These are phyloP conservation scores for Mustela nigripes DNA, from an alignment of 2,113 vertebrate genomes.

Conservation along the genomic window DNA sequence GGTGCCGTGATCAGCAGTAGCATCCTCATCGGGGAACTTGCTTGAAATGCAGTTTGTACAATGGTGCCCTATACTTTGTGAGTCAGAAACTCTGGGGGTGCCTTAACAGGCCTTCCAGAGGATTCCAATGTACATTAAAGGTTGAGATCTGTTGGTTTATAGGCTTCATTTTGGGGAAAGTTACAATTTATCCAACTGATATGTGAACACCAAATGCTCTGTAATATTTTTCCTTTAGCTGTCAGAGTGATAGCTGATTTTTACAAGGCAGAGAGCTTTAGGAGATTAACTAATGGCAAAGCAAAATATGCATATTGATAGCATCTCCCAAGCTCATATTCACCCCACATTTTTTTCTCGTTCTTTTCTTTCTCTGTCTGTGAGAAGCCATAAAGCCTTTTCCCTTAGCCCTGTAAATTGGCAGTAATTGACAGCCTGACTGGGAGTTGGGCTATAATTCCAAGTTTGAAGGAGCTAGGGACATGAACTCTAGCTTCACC, in stretches of 20 bases:
- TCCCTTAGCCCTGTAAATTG: conserved; percentile 51
- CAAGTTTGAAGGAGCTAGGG: conserved; percentile 62
- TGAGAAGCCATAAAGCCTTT: conserved; percentile 21
- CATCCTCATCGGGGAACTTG: background rate
- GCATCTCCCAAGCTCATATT: background rate
- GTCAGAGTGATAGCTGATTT: background rate
- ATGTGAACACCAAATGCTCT: background rate
- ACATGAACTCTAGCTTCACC: conserved; percentile 51
- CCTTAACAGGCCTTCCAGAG: background rate
- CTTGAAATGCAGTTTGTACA: background rate
- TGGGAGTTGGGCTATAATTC: conserved; percentile 37
- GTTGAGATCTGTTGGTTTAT: background rate
- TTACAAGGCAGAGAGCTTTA: background rate
- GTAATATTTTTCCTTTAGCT: background rate
- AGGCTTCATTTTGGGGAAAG: background rate
- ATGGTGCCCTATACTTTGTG: background rate
- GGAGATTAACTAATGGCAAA: conserved; percentile 19
- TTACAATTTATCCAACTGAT: background rate
- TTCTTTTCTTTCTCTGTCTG: conserved; percentile 1
- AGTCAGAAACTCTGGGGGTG: background rate
- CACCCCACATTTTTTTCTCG: background rate
- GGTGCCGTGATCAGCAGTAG: too few species aligned
- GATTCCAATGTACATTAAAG: background rate
- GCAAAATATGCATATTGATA: background rate
- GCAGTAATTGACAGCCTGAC: conserved; percentile 69